A percentile compares a stretch with the other conserved stretches of the same genome.
Evolutionary conservation across 2,113 vertebrate genomes (phyloP).

Genomic region (Phrynocephalus versicolor): DNA sequence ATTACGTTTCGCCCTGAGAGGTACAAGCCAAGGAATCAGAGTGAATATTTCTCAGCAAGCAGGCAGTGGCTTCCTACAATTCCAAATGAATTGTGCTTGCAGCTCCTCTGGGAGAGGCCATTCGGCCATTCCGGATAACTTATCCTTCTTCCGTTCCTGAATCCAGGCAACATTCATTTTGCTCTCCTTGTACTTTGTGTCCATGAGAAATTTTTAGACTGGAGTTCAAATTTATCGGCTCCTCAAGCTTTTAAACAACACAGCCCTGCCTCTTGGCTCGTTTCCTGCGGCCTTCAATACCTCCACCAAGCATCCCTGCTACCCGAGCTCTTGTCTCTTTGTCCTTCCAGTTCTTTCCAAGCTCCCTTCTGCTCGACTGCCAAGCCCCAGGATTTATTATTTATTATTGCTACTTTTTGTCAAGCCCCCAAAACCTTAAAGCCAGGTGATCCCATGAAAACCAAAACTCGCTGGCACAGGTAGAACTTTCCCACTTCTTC

Average conservation of each 20-base stretch:
- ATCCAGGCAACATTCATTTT: not conserved
- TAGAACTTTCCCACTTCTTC: slow-evolving; percentile 7
- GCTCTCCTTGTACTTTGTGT: not conserved
- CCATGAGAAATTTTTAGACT: not conserved
- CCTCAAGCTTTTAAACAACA: not conserved
- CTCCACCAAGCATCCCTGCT: not conserved
- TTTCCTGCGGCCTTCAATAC: slow-evolving; percentile 4
- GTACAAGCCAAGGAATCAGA: not conserved
- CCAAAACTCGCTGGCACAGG: not conserved
- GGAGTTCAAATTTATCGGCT: not conserved
- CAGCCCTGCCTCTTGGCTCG: not conserved
- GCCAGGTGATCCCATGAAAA: not conserved
- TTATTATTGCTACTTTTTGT: slow-evolving; percentile 8
- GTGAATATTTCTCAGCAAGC: not conserved
- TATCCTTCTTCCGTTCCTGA: not conserved
- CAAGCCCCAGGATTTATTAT: slow-evolving; percentile 18
- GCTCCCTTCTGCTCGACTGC: not conserved
- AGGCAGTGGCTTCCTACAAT: not conserved
- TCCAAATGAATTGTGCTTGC: not conserved
- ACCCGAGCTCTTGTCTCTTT: not conserved
- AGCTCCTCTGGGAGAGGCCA: not conserved
- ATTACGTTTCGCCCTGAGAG: not conserved
- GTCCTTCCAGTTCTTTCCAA: not conserved
- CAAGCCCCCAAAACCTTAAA: not conserved
- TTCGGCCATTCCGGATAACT: not conserved